These are phyloP conservation scores for Ennomos quercinarius DNA, from an alignment of 2,888 invertebrate genomes.

Conservation along the genomic window DNA sequence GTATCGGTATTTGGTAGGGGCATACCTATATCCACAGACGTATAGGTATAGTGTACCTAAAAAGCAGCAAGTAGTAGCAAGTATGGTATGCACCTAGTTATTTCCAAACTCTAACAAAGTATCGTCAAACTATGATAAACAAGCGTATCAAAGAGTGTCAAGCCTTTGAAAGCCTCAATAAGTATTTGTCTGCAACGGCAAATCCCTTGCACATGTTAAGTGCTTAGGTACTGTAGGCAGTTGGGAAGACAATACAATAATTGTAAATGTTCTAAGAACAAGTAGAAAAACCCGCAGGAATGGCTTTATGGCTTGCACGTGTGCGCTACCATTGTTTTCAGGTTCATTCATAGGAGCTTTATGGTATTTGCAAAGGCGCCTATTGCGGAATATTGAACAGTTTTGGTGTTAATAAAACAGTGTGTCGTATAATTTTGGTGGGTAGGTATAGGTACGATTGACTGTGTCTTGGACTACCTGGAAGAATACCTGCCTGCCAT, in stretches of 20 bases:
- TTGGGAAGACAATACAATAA: constrained; percentile 54
- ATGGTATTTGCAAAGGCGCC: constrained; percentile 17
- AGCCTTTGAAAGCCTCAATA: constrained; percentile 1
- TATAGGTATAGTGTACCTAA: too few relatives aligned
- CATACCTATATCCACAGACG: too few relatives aligned
- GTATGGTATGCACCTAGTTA: too few relatives aligned
- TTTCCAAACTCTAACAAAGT: too few relatives aligned
- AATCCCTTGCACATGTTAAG: constrained; percentile 70
- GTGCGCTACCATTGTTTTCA: constrained; percentile 60
- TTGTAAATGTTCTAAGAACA: constrained; percentile 59
- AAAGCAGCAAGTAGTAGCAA: too few relatives aligned
- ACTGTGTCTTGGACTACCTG: too few relatives aligned
- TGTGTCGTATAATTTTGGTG: not conserved
- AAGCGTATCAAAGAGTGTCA: not conserved
- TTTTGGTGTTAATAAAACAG: not conserved
- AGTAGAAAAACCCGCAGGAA: constrained; percentile 55
- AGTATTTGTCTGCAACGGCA: constrained; percentile 17
- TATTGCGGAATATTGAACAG: constrained; percentile 1
- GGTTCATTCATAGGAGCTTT: constrained; percentile 17
- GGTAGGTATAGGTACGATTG: not conserved
- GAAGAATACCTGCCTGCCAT: too few relatives aligned
- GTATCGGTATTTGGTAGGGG: too few relatives aligned
- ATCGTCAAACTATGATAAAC: not conserved
- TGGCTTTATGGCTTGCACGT: constrained; percentile 74
- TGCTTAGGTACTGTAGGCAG: constrained; percentile 50